Conservation (phyloP, 2,888 invertebrate species). For the Sarcophaga subvicina region DNA sequence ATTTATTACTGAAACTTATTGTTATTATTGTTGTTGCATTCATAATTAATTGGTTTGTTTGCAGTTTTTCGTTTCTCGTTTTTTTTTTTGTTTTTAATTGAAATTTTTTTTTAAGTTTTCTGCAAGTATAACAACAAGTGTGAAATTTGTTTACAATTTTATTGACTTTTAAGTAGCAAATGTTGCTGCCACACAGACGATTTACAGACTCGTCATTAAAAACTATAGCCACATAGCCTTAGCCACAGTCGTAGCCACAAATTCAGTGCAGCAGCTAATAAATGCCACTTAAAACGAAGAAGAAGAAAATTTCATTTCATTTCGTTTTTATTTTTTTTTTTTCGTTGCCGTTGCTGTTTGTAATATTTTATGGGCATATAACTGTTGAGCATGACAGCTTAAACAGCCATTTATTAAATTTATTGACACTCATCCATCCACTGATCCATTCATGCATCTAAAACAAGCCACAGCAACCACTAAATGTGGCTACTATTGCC, state of each 20-base stretch:
- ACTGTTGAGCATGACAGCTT: conserved; percentile 74
- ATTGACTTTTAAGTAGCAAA: conserved; percentile 50
- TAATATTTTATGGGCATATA: conserved; percentile 70
- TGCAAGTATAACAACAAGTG: conserved; percentile 38
- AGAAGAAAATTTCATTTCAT: background rate
- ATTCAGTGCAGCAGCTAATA: conserved; percentile 32
- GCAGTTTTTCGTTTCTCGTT: background rate
- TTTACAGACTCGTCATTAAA: background rate
- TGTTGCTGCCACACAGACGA: background rate
- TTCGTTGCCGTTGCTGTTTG: background rate
- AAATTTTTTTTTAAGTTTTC: background rate
- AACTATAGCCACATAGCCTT: too few relatives aligned
- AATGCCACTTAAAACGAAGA: conserved; percentile 14
- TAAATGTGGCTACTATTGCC: conserved; percentile 2
- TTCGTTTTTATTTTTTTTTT: background rate
- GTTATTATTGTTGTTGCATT: background rate
- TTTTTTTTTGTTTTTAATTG: background rate
- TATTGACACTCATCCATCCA: conserved; percentile 75
- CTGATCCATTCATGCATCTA: conserved; percentile 58
- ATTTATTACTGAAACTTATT: background rate
- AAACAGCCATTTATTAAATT: conserved; percentile 76
- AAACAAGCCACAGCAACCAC: conserved; percentile 53
- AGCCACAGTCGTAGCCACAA: background rate
- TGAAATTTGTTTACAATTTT: conserved; percentile 57
- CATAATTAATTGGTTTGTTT: background rate